Conservation (phyloP, 1,140 invertebrate species). For the Gerris buenoi region DNA sequence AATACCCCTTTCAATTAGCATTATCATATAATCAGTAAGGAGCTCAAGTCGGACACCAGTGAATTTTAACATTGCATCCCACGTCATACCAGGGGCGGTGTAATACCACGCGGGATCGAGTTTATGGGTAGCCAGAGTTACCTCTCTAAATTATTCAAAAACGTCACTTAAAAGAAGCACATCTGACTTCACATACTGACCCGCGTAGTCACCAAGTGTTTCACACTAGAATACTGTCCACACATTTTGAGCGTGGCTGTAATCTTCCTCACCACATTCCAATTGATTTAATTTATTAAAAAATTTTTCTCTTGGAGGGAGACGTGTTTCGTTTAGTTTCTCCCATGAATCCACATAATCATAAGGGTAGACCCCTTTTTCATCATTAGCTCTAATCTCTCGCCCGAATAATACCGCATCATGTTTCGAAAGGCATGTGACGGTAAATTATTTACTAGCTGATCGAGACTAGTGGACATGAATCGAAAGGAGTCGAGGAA, state of each 20-base stretch:
- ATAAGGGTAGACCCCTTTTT: not conserved
- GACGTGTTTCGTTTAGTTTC: not conserved
- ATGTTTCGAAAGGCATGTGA: no score
- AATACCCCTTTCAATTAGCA: not conserved
- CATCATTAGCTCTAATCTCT: no score
- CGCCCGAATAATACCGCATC: no score
- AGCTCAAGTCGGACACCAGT: constrained; percentile 32
- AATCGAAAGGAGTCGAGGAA: no score
- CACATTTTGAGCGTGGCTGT: not conserved
- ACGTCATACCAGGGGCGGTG: constrained; percentile 29
- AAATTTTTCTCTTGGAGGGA: not conserved
- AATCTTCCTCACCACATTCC: not conserved
- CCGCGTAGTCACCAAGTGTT: not conserved
- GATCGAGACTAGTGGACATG: no score
- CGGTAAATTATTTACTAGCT: no score
- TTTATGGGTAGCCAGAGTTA: not conserved
- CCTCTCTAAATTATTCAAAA: not conserved
- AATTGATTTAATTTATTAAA: not conserved
- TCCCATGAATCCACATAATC: not conserved
- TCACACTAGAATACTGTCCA: not conserved
- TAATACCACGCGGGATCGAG: constrained; percentile 24
- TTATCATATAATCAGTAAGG: constrained; percentile 27
- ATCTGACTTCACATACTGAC: not conserved
- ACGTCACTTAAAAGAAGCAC: not conserved
- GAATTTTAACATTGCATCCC: constrained; percentile 30